Evolutionary conservation across 35 echinoderm and acorn worm genomes (phyloP), one percentile per base, ranked within the genome.

Genomic region (Heliocidaris erythrogramma): DNA sequence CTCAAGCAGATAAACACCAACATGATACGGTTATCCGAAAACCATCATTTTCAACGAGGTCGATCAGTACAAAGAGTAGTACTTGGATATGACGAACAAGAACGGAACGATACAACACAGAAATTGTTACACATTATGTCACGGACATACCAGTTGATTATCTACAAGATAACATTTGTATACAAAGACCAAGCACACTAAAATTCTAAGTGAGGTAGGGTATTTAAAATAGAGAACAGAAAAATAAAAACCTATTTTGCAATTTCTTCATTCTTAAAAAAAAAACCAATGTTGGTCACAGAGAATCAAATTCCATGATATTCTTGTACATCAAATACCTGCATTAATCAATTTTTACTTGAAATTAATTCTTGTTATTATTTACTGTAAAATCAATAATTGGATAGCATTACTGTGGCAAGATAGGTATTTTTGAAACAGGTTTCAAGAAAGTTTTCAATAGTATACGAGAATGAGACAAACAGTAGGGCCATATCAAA

Each of bases 171-270:
- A 32, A 89, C 31, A 89, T 47, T 89, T 89, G 87, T 31, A 89
- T 89, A 89, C 87, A 78, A 42, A 32, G 32, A 89, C 87, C 16
- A 13, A 89, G 87, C 87, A 89, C 87, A 89, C 87, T 89, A 89
- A 78, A n/a, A 24, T 0, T 47, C 87, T 89, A 89, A 48, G 30
- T 89, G 87, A 89, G 87, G 87, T 89, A 89, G 87, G 87, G 87
- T 47, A n/a, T 89, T 89, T 89, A 89, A 89, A 89, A 89, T 6
- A 89, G 18, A 89, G 47, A 89, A 89, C 47, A 48, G 47, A 89
- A 89, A 32, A 89, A 89, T 47, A 32, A 89, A 89, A 89, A 48
- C 47, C 87, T 48, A 31, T 47, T 86, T 48, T 48, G 87, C 31
- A 5, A 24, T 89, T 89, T 48, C 87, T 48, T 48, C 14, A 89